Conservation (phyloP, 2,888 invertebrate species). For the Dasysyrphus albostriatus region DNA sequence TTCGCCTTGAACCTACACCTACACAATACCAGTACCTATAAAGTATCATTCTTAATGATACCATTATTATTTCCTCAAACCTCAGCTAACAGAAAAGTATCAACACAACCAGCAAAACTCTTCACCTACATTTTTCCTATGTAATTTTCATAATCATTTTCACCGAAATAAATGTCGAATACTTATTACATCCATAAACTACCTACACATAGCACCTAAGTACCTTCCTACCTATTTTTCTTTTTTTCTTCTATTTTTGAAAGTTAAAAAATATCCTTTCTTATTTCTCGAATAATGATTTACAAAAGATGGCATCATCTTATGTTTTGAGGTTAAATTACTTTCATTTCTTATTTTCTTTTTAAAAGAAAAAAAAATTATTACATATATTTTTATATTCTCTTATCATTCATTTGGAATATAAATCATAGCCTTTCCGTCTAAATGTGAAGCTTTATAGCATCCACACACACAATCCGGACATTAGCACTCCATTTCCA, state of each 20-base stretch:
- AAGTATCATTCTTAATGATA: no score
- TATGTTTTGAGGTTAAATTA: slow-evolving; percentile 28
- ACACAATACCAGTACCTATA: no score
- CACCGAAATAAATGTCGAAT: not conserved
- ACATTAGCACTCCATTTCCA: slow-evolving; percentile 72
- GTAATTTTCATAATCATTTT: not conserved
- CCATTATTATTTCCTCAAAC: no score
- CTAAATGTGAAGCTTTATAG: slow-evolving; percentile 60
- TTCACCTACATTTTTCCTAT: not conserved
- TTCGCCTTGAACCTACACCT: no score
- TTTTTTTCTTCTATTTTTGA: not conserved
- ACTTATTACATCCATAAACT: slow-evolving; percentile 21
- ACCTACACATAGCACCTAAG: not conserved
- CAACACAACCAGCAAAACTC: not conserved
- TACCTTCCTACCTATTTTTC: not conserved
- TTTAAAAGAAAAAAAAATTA: slow-evolving; percentile 22
- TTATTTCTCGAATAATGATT: slow-evolving; percentile 2
- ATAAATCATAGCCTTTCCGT: slow-evolving; percentile 71
- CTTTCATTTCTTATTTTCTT: slow-evolving; percentile 41
- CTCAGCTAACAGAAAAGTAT: no score
- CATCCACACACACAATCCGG: slow-evolving; percentile 70
- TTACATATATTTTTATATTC: slow-evolving; percentile 42
- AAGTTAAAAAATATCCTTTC: slow-evolving; percentile 11
- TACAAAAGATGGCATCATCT: slow-evolving; percentile 35
- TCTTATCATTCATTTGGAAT: slow-evolving; percentile 61